phyloP scores from a whole-genome alignment of 1,140 invertebrate species.

The Micrasema minimum region DNA sequence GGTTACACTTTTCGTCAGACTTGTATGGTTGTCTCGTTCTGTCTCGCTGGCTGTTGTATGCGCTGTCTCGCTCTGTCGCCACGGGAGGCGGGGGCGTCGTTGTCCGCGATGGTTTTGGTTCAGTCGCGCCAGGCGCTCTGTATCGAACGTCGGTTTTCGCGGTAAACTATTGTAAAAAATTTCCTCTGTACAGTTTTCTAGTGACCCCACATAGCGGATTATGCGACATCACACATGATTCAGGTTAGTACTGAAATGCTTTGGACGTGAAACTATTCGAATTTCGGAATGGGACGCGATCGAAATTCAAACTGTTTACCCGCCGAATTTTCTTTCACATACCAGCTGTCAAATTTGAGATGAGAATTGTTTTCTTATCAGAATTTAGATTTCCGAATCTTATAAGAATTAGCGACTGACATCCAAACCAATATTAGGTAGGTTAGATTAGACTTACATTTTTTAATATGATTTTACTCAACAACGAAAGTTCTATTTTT shows the following conservation, averaged over 20 bases:
- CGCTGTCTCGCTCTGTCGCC: constrained; percentile 26
- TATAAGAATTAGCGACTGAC: background rate
- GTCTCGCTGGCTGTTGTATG: background rate
- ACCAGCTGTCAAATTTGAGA: constrained; percentile 16
- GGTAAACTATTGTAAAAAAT: constrained; percentile 28
- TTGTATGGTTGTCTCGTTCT: constrained; percentile 18
- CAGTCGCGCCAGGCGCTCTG: constrained; percentile 42
- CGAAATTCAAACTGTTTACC: constrained; percentile 9
- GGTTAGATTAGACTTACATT: no score
- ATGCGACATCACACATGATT: constrained; percentile 47
- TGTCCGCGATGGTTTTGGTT: constrained; percentile 17
- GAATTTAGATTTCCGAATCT: background rate
- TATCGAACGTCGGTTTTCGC: constrained; percentile 40
- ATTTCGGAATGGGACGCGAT: background rate
- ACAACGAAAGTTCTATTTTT: no score
- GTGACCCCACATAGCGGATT: constrained; percentile 35
- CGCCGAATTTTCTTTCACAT: constrained; percentile 5
- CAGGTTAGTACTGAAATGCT: constrained; percentile 44
- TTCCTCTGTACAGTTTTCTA: constrained; percentile 29
- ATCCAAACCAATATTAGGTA: no score
- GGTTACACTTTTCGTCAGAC: constrained; percentile 33
- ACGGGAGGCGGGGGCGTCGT: constrained; percentile 36
- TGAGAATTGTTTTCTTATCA: constrained; percentile 22
- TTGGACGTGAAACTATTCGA: background rate
- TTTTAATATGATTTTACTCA: no score